Evolutionary conservation across 2,888 invertebrate genomes (phyloP).

Genomic region (Eupithecia centaureata): DNA sequence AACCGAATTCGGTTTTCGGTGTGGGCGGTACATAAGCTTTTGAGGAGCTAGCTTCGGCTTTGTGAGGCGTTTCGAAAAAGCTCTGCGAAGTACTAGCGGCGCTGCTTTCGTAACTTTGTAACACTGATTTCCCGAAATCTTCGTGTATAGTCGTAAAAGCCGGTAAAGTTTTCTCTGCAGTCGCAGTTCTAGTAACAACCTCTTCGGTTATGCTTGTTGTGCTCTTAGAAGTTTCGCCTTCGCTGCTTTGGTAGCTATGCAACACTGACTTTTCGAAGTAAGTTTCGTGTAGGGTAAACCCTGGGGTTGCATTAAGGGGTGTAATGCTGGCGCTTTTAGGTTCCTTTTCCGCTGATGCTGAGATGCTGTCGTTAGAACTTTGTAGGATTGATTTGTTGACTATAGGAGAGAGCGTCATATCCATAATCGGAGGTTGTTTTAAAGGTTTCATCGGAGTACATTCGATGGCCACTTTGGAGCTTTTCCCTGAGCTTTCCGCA

Average conservation of each 20-base stretch:
- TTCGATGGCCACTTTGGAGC: constrained; percentile 57
- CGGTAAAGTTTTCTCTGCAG: constrained; percentile 52
- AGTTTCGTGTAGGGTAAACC: constrained; percentile 64
- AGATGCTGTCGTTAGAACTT: constrained; percentile 65
- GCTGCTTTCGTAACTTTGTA: constrained; percentile 62
- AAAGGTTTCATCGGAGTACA: constrained; percentile 72
- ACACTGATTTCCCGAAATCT: constrained; percentile 65
- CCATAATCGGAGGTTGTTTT: constrained; percentile 65
- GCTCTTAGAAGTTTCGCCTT: constrained; percentile 54
- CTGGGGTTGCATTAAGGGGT: constrained; percentile 56
- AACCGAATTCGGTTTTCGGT: constrained; percentile 59
- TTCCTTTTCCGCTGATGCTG: constrained; percentile 54
- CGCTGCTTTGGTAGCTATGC: constrained; percentile 68
- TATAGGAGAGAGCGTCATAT: constrained; percentile 75
- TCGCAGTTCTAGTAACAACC: constrained; percentile 40
- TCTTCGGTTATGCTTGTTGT: constrained; percentile 50
- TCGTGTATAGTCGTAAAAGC: constrained; percentile 64
- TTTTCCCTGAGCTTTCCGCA: constrained; percentile 40
- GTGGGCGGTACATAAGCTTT: constrained; percentile 20
- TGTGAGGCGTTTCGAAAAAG: constrained; percentile 42
- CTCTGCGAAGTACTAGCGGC: constrained; percentile 53
- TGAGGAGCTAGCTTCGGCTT: constrained; percentile 31
- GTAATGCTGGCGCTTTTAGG: constrained; percentile 49
- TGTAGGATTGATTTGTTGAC: constrained; percentile 71
- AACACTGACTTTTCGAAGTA: constrained; percentile 66